Conservation (phyloP, 2,113 vertebrate species). For the Anoura caudifer region DNA sequence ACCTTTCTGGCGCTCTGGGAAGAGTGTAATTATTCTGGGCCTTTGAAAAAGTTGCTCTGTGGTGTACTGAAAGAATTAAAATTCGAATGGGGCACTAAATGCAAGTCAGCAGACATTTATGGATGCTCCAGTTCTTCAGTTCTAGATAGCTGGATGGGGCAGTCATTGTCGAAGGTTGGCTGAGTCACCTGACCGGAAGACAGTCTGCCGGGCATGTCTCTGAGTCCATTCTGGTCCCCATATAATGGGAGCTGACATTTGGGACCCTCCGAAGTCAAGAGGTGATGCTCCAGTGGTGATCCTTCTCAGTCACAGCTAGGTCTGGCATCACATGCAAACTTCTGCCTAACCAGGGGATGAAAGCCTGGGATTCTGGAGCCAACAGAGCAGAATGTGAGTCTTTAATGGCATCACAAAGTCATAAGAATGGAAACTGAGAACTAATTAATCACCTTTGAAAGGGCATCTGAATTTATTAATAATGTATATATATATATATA, state of each 20-base stretch:
- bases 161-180: slow-evolving; percentile 51
- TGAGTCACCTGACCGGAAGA: background rate
- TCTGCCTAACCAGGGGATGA: background rate
- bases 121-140: slow-evolving; percentile 50
- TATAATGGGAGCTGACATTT: slow-evolving; percentile 7
- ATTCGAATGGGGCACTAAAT: slow-evolving; percentile 46
- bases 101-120: slow-evolving; percentile 64
- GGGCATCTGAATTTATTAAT: background rate
- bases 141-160: slow-evolving; percentile 45
- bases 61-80: slow-evolving; percentile 63
- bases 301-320: background rate
- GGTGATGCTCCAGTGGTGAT: background rate
- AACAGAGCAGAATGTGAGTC: background rate
- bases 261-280: background rate
- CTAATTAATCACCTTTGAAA: slow-evolving; percentile 13
- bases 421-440: background rate
- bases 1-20: background rate
- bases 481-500: background rate
- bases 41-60: slow-evolving; percentile 47
- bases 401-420: background rate
- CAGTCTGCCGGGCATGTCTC: slow-evolving; percentile 29
- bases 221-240: background rate
- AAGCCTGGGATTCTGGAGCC: background rate
- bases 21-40: slow-evolving; percentile 21
- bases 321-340: background rate